Base-by-base conservation (phyloP, 2,888 invertebrate genomes). In the Microplitis deprimator region DNA sequence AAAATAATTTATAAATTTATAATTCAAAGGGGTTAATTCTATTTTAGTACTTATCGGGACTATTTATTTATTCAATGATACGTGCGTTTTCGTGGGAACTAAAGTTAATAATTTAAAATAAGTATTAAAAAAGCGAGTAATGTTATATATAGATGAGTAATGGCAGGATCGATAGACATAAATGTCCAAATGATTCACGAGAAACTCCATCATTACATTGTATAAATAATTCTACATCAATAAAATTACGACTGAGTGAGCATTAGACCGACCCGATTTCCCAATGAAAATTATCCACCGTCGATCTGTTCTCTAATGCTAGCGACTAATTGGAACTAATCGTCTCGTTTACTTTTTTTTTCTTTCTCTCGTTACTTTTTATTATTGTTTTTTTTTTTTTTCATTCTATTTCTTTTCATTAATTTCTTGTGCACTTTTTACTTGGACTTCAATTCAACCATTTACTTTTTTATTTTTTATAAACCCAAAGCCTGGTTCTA, bases 281-380 rank as follows among this genome's bases (percentile, higher is more conserved):
- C 17, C 59, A 73, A 17, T 39, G 67, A 73, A 71, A 71, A 71
- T 59, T 17, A 68, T 41, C 71, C 60, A 16, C 64, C 10, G 62
- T 71, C 70, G 38, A 29, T 29, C 20, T 60, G 71, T 65, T 16
- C 38, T 16, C 67, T 74, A 50, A 68, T 65, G 61, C 65, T 50
- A 67, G 60, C 71, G 20, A 67, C 76, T 76, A 76, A 76, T 76
- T 76, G 71, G 64, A 71, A 71, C 76, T 76, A 65, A 67, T 71
- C 67, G 71, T 17, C 39, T 39, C 20, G 29, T 16, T 29, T n/a
- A 65, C 50, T 40, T 64, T 65, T 10, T 68, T 41, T 41, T 64
- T 65, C 29, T 69, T 75, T n/a, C 64, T 62, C 41, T 69, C 50
- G 13, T 10, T 50, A 10, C 50, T 8, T 50, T 50, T 50, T 64